A percentile compares a stretch with the other conserved stretches of the same genome.
Evolutionary conservation across 2,888 invertebrate genomes (phyloP).

Genomic region (Lithophane ornitopus): DNA sequence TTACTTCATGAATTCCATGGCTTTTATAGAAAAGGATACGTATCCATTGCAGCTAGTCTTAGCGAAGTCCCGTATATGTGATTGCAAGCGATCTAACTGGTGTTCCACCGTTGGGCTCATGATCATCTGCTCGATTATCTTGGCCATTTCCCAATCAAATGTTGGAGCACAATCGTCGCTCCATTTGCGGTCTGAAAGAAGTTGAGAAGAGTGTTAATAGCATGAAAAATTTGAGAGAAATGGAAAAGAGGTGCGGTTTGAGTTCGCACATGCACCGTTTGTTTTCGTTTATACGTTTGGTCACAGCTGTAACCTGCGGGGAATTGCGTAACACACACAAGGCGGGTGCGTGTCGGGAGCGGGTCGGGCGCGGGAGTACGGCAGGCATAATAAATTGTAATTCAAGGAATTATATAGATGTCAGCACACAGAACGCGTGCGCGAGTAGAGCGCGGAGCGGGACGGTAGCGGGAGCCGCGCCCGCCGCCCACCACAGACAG

Average conservation of each 20-base stretch:
- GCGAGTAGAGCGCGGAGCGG: no score
- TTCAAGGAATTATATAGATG: no score
- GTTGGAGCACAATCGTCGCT: conserved; percentile 71
- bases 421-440: no score
- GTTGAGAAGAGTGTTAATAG: not conserved
- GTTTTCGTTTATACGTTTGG: not conserved
- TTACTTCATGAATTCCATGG: not conserved
- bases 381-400: no score
- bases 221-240: not conserved
- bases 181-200: conserved; percentile 73
- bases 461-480: no score
- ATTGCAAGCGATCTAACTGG: conserved; percentile 74
- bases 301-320: not conserved
- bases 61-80: conserved; percentile 75
- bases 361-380: no score
- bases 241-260: not conserved
- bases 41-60: conserved; percentile 74
- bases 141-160: conserved; percentile 75
- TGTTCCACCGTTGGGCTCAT: conserved; percentile 71
- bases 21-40: conserved; percentile 83
- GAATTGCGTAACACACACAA: not conserved
- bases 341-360: no score
- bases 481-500: no score
- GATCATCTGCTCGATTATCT: conserved; percentile 76
- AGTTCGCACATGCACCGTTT: not conserved